These are phyloP conservation scores for Capra hircus DNA, from an alignment of 2,113 vertebrate genomes.

Conservation along the genomic window DNA sequence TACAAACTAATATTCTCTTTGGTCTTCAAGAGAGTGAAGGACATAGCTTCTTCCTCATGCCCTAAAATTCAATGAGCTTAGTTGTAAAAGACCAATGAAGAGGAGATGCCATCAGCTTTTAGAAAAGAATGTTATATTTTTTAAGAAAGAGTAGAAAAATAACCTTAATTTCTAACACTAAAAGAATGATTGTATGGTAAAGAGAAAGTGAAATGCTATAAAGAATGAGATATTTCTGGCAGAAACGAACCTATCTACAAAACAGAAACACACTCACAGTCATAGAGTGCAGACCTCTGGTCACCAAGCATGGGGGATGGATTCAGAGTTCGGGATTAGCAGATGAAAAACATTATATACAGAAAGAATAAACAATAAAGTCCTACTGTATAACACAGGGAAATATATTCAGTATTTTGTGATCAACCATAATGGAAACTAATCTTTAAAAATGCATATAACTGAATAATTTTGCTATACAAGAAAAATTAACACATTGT, in stretches of 20 bases:
- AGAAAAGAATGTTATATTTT: background rate
- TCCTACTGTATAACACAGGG: background rate
- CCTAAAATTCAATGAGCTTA: background rate
- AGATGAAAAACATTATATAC: background rate
- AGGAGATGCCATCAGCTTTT: background rate
- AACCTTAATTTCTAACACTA: background rate
- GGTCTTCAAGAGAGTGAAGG: background rate
- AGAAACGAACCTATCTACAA: background rate
- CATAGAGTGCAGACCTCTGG: background rate
- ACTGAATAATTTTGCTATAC: background rate
- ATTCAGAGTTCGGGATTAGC: accelerated
- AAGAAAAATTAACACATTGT: background rate
- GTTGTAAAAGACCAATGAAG: background rate
- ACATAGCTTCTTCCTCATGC: background rate
- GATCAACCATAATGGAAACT: background rate
- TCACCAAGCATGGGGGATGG: background rate
- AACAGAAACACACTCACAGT: background rate
- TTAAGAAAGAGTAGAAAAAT: background rate
- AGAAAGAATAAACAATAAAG: background rate
- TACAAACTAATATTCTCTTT: background rate
- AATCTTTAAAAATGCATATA: background rate
- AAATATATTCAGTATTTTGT: background rate
- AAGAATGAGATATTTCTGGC: background rate
- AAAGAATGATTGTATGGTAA: background rate
- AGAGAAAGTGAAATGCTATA: background rate